phyloP scores from a whole-genome alignment of 1,140 invertebrate genomes.

The Leptinotarsa texana region DNA sequence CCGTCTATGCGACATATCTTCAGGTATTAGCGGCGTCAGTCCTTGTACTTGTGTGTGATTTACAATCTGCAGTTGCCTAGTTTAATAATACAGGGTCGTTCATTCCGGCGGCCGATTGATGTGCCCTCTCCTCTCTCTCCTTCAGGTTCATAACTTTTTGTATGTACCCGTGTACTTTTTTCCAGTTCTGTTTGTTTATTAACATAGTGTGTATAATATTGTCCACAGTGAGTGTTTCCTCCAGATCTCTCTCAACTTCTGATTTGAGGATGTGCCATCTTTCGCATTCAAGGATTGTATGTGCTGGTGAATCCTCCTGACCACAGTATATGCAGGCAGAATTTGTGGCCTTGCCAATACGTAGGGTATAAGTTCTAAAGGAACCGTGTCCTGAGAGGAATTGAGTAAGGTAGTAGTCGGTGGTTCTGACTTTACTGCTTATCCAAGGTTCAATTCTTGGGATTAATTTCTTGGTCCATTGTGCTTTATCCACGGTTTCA shows the following conservation, averaged over 20 bases:
- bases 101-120: no score
- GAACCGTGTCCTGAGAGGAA: conserved; percentile 51
- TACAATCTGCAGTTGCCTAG: no score
- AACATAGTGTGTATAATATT: conserved; percentile 24
- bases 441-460: conserved; percentile 29
- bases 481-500: neutral
- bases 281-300: conserved; percentile 43
- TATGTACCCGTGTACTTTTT: conserved; percentile 5
- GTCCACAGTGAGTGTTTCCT: no score
- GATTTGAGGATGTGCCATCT: conserved; percentile 30
- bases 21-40: no score
- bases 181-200: conserved; percentile 7
- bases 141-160: conserved; percentile 20
- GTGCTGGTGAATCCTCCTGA: conserved; percentile 42
- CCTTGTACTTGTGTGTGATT: no score
- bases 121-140: conserved; percentile 19
- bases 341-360: conserved; percentile 33
- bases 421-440: conserved; percentile 32
- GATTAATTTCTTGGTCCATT: conserved; percentile 34
- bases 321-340: conserved; percentile 33
- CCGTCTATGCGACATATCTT: no score
- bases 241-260: neutral
- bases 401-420: conserved; percentile 44
- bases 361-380: conserved; percentile 46
- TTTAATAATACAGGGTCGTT: no score